Conservation (phyloP, 2,888 invertebrate species). For the Adelphocoris suturalis region DNA sequence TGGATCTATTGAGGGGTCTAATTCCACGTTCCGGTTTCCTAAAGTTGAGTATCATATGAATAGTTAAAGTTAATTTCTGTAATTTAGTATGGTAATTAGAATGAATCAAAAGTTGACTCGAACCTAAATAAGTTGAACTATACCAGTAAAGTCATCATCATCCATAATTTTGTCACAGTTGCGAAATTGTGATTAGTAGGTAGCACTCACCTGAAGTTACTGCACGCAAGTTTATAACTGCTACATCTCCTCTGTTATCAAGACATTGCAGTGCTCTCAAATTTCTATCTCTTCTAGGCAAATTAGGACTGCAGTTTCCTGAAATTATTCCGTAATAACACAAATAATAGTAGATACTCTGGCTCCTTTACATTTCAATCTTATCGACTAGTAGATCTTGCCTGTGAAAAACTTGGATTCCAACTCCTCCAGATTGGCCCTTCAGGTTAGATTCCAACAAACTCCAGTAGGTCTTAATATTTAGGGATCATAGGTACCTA, state of each 20-base stretch:
- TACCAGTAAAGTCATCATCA: not conserved
- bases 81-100: not conserved
- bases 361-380: too few species aligned
- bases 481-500: too few species aligned
- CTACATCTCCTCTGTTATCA: constrained; percentile 65
- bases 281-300: constrained; percentile 35
- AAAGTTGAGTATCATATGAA: not conserved
- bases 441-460: too few species aligned
- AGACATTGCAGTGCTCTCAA: constrained; percentile 67
- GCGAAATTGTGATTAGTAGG: too few species aligned
- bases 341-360: too few species aligned
- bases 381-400: too few species aligned
- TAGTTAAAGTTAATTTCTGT: too few species aligned
- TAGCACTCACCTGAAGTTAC: constrained; percentile 49
- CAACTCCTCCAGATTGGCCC: too few species aligned
- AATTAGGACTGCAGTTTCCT: constrained; percentile 61
- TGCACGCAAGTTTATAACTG: constrained; percentile 65
- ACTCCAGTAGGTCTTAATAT: too few species aligned
- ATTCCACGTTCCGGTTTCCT: constrained; percentile 19
- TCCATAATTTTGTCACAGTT: not conserved
- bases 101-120: not conserved
- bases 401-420: too few species aligned
- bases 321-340: not conserved
- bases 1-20: constrained; percentile 68
- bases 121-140: not conserved